Evolutionary conservation across 2,888 invertebrate species (phyloP).

Genomic region (Podotricha telesiphe): DNA sequence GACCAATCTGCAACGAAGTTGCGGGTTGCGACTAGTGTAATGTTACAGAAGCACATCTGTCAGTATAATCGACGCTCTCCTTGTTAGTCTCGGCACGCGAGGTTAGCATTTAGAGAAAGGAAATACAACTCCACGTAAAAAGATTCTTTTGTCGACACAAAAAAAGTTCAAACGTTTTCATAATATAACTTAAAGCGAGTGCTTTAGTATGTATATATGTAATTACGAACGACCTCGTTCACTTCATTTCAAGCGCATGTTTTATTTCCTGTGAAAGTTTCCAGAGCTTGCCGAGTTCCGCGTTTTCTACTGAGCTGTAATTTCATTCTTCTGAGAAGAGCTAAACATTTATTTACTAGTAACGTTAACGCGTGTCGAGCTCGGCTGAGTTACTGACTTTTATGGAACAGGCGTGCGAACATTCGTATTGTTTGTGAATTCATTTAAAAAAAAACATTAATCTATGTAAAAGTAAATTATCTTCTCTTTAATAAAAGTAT

Average conservation of each 20-base stretch:
- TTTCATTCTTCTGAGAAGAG: slow-evolving; percentile 10
- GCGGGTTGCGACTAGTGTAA: background rate
- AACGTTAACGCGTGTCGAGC: background rate
- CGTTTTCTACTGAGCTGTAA: slow-evolving; percentile 12
- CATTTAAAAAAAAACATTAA: no score
- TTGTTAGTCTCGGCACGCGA: slow-evolving; percentile 1
- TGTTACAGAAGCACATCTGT: background rate
- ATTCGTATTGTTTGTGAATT: background rate
- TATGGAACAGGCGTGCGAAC: background rate
- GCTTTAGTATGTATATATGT: background rate
- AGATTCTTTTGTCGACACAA: slow-evolving; percentile 11
- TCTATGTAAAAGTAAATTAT: no score
- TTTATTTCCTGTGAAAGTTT: slow-evolving; percentile 24
- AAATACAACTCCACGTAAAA: slow-evolving; percentile 4
- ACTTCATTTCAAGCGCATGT: slow-evolving; percentile 17
- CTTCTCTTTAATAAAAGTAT: no score
- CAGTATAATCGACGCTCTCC: slow-evolving; percentile 4
- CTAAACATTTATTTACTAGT: slow-evolving; percentile 24
- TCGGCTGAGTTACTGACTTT: background rate
- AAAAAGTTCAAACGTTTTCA: slow-evolving; percentile 12
- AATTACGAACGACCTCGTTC: slow-evolving; percentile 25
- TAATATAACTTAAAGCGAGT: slow-evolving; percentile 17
- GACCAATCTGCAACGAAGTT: no score
- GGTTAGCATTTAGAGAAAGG: slow-evolving; percentile 8
- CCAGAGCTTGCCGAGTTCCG: slow-evolving; percentile 18